Evolutionary conservation across 2,113 vertebrate genomes (phyloP).

Genomic region (Oryctolagus cuniculus): DNA sequence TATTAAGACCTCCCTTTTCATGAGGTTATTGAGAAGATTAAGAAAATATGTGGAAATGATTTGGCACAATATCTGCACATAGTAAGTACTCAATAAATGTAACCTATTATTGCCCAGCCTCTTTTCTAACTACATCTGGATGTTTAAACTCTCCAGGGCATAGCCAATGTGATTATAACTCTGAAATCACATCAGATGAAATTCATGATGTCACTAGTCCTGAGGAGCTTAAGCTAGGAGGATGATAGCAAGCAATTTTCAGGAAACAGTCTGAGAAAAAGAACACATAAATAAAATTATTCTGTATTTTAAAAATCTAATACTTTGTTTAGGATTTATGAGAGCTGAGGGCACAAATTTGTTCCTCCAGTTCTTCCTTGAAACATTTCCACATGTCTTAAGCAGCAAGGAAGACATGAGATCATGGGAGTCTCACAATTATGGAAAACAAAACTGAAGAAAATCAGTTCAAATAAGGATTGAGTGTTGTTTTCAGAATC

Average conservation of each 20-base stretch:
- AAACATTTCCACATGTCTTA: slow-evolving; percentile 32
- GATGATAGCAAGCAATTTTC: neutral
- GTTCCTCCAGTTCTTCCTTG: slow-evolving; percentile 54
- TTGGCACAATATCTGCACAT: slow-evolving; percentile 44
- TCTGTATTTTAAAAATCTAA: slow-evolving; percentile 45
- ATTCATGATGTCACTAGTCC: neutral
- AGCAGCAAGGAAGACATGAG: neutral
- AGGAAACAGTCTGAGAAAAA: slow-evolving; percentile 50
- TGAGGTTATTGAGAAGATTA: neutral
- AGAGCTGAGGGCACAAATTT: slow-evolving; percentile 49
- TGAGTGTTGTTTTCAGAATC: slow-evolving; percentile 59
- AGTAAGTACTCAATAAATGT: slow-evolving; percentile 14
- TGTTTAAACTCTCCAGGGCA: neutral
- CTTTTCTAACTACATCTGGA: neutral
- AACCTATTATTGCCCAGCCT: neutral
- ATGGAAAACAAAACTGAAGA: slow-evolving; percentile 63
- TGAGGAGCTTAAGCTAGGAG: slow-evolving; percentile 49
- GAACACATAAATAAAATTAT: neutral
- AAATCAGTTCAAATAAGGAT: slow-evolving; percentile 63
- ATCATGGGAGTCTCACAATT: slow-evolving; percentile 51
- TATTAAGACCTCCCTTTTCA: neutral
- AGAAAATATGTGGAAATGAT: neutral
- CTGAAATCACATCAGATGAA: neutral
- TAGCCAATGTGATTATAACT: slow-evolving; percentile 47
- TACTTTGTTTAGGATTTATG: slow-evolving; percentile 31